A percentile compares a stretch with the other conserved stretches of the same genome.
phyloP scores from a whole-genome alignment of 2,888 invertebrate species.

The Dioctria rufipes region DNA sequence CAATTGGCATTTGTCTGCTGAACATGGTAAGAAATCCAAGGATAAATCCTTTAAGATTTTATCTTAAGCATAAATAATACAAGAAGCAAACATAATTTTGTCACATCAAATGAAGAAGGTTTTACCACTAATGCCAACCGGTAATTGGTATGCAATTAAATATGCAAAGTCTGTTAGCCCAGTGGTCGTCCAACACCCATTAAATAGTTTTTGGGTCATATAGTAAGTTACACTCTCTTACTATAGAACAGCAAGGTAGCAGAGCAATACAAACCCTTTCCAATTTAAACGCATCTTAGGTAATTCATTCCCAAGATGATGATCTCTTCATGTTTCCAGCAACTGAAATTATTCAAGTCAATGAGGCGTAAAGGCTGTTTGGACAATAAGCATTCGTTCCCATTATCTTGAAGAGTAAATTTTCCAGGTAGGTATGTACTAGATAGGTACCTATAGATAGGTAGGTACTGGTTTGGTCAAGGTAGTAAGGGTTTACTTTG shows the following conservation, averaged over 20 bases:
- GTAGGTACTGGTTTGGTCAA: background rate
- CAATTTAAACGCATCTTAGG: background rate
- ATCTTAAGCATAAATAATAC: background rate
- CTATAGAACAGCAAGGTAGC: background rate
- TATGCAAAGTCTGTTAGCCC: background rate
- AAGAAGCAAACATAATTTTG: background rate
- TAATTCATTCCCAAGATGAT: conserved; percentile 7
- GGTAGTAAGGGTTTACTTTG: background rate
- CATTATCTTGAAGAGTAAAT: background rate
- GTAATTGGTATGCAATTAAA: conserved; percentile 9
- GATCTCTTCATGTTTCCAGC: conserved; percentile 2
- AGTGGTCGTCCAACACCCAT: background rate
- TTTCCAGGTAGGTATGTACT: background rate
- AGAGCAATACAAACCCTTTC: background rate
- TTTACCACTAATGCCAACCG: background rate
- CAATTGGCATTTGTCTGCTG: too few relatives aligned
- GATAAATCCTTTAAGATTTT: background rate
- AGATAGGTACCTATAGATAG: too few relatives aligned
- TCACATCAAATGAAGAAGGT: background rate
- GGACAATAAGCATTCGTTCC: conserved; percentile 13
- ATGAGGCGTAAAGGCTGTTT: conserved; percentile 9
- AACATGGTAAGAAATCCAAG: background rate
- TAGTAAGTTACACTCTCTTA: background rate
- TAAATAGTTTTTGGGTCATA: background rate
- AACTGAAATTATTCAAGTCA: conserved; percentile 10